Evolutionary conservation across 1,140 invertebrate species (phyloP), one percentile per base, ranked within the genome.

Genomic region (Trichoplusia ni): DNA sequence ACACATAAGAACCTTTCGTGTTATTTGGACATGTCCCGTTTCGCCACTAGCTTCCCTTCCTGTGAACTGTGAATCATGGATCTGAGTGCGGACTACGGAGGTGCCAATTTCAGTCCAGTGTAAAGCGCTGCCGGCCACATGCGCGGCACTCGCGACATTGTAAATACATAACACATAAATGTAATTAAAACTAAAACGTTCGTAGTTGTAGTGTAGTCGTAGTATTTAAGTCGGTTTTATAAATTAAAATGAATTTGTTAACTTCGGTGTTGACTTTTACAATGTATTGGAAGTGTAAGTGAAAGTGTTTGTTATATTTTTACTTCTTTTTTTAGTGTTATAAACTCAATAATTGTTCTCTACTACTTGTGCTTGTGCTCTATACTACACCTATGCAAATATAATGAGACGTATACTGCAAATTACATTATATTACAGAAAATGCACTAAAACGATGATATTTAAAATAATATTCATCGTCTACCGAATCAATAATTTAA

Each of bases 1-100:
- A 29, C 56, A 61, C 61, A 64, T 71, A 68, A 79, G 73, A 81
- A 65, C 63, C 74, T 73, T 62, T 79, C 77, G 82, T 73, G 64
- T 69, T 66, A 65, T 81, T 81, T 81, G 76, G 79, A 86, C 77
- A 88, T 86, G 80, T 74, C 75, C 86, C 84, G 84, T 86, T 86
- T 82, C 59, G 73, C 77, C 64, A 76, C 74, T 77, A 70, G 69
- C 73, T 71, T 75, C 77, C 77, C 82, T 84, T 86, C 81, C 87
- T 86, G 84, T 90, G 85, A 90, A 79, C 87, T 86, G 84, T 90
- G 85, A 90, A 79, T 90, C 84, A 89, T 79, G 69, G 19, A 66
- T 64, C 70, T 66, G 65, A 68, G 67, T 58, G 71, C 66, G 60
- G 65, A 68, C 65, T 58, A 71, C 66, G 60, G 68, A 76, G 77